These are phyloP conservation scores for Collichthys lucidus DNA, from an alignment of 2,113 vertebrate genomes.

Conservation along the genomic window DNA sequence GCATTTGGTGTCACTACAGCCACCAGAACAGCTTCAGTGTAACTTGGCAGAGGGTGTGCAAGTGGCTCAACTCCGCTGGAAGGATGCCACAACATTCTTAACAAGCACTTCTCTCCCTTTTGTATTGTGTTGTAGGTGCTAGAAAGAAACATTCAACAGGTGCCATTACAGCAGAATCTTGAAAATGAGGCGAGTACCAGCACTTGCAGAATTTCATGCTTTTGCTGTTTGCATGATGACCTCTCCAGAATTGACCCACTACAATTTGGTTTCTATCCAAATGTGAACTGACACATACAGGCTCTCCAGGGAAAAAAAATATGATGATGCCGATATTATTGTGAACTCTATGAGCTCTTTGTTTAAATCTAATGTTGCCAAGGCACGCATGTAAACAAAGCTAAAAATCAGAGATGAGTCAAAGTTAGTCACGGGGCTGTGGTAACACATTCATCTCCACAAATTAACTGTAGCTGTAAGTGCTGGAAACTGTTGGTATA, in stretches of 20 bases:
- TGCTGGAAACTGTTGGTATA: neutral
- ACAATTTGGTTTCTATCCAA: constrained; percentile 34
- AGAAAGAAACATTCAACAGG: constrained; percentile 57
- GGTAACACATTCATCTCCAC: neutral
- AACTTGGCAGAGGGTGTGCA: constrained; percentile 67
- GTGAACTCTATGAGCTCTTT: neutral
- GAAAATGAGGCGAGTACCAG: constrained; percentile 47
- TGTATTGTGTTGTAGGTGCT: constrained; percentile 60
- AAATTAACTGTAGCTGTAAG: neutral
- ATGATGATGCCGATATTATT: neutral
- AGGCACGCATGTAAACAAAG: neutral
- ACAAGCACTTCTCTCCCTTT: constrained; percentile 66
- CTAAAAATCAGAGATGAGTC: neutral
- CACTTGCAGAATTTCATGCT: constrained; percentile 42
- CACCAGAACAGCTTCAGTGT: constrained; percentile 73
- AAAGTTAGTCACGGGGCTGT: neutral
- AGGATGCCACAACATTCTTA: constrained; percentile 71
- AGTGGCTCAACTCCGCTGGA: constrained; percentile 71
- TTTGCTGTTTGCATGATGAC: constrained; percentile 49
- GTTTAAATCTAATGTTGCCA: neutral
- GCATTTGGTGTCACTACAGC: constrained; percentile 75
- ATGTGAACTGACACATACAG: constrained; percentile 28
- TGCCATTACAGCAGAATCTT: constrained; percentile 47
- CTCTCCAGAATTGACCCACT: constrained; percentile 26
- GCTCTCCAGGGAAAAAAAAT: neutral